A percentile compares a stretch with the other conserved stretches of the same genome.
phyloP scores from a whole-genome alignment of 2,797 vertebrate species.

The Tapirus indicus region DNA sequence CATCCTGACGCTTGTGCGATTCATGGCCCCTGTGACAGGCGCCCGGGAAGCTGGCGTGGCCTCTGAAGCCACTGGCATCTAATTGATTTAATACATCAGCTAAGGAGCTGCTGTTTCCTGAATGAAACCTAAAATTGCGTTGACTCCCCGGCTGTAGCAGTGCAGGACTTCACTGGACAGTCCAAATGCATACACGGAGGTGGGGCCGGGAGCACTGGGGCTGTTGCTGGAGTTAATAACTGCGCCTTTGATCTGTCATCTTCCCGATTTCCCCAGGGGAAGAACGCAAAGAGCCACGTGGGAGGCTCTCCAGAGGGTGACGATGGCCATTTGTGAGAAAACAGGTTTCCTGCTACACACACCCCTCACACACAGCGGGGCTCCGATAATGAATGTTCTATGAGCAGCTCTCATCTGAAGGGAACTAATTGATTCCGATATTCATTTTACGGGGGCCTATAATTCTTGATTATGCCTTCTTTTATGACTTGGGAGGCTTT shows the following conservation, averaged over 20 bases:
- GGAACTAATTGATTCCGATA: constrained; percentile 68
- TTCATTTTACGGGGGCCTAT: constrained; percentile 59
- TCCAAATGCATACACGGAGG: not conserved
- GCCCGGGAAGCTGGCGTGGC: accelerated
- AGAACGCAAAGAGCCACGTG: not conserved
- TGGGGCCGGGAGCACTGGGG: not conserved
- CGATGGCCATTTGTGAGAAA: constrained; percentile 4
- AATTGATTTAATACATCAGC: constrained; percentile 41
- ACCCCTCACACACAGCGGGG: too few relatives aligned
- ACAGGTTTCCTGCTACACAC: not conserved
- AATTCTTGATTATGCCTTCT: constrained; percentile 65
- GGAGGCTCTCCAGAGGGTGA: not conserved
- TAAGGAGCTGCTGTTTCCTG: not conserved
- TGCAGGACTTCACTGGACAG: not conserved
- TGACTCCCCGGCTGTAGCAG: not conserved
- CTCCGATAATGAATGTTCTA: not conserved
- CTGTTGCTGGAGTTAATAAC: accelerated
- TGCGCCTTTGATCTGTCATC: not conserved
- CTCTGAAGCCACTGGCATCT: not conserved
- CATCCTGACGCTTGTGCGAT: not conserved
- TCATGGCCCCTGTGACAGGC: not conserved
- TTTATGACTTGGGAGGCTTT: constrained; percentile 20
- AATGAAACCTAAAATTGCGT: not conserved
- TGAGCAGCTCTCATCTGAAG: constrained; percentile 48
- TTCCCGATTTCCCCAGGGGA: not conserved